Evolutionary conservation across 1,140 invertebrate species (phyloP), one percentile per base, ranked within the genome.

Genomic region (Geopemphigus sp.): DNA sequence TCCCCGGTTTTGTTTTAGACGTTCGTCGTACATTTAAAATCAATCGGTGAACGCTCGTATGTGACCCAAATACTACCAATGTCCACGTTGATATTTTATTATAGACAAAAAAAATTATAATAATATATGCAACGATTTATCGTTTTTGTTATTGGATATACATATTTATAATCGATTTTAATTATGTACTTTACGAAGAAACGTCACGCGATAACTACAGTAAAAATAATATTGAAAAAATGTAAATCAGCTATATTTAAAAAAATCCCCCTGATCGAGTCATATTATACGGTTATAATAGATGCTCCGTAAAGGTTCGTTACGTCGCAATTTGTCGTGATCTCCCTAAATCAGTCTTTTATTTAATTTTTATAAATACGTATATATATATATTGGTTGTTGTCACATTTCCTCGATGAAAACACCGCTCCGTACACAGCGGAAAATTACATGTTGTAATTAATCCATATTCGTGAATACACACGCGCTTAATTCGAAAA

Each of bases 31-130:
- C 17, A 72, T 72, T 72, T 29, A 17, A 53, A 72, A 72, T 68
- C 64, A 17, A 68, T 72, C 10, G 50, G 17, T 72, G 29, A 47
- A 50, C 15, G 24, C 4, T 5, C 54, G 22, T 53, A n/a, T 72
- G 0, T 72, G 68, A 53, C 68, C 68, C 50, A 45, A 72, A 72
- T 72, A 54, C 26, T 68, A 26, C 32, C 32, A 5, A n/a, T n/a
- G 3, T 32, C 63, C 32, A 66, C 54, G 29, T 8, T 29, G 12
- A 10, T n/a, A 6, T 66, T 66, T 45, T 66, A 14, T 32, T 5
- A 39, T 45, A 2, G 12, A 14, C 19, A n/a, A 17, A 19, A 63
- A 19, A 19, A 63, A 63, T 61, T 4, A 39, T 17, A 32, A 32
- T 63, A 0, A 63, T 63, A 63, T 12, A 29, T 59, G 57, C 32